Percentiles rank a stretch among this genome's conserved stretches.
Conservation (phyloP, 2,888 invertebrate genomes). For the Xestia c-nigrum region DNA sequence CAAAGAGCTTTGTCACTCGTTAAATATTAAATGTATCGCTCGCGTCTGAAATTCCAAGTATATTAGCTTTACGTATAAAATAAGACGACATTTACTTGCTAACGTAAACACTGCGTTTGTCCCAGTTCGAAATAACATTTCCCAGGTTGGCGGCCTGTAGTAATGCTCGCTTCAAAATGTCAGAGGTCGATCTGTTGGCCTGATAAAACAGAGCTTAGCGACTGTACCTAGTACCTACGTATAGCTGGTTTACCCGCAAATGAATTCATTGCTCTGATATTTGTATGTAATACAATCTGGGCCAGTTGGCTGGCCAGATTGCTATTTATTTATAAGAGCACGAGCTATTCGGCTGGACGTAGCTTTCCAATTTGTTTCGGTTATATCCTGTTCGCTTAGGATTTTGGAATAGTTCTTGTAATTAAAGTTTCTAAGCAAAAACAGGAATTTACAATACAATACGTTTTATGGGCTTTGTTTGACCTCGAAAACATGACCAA, state of each 20-base stretch:
- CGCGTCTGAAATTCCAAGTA: constrained; percentile 47
- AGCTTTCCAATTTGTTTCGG: constrained; percentile 49
- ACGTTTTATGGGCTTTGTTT: constrained; percentile 17
- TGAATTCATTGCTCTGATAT: constrained; percentile 59
- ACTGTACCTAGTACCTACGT: constrained; percentile 20
- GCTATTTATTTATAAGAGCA: constrained; percentile 53
- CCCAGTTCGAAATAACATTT: constrained; percentile 78
- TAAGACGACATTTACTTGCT: constrained; percentile 63
- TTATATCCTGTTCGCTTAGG: constrained; percentile 35
- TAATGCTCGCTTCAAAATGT: constrained; percentile 78
- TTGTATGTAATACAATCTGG: constrained; percentile 49
- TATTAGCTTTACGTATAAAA: constrained; percentile 54
- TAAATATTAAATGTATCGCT: constrained; percentile 55
- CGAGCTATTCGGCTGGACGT: constrained; percentile 39
- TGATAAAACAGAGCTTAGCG: constrained; percentile 72
- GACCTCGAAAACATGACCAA: constrained; percentile 1
- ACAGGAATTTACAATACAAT: constrained; percentile 26
- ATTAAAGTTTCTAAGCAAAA: constrained; percentile 27
- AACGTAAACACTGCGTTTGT: constrained; percentile 66
- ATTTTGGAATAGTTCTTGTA: constrained; percentile 41
- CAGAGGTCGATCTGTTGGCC: constrained; percentile 77
- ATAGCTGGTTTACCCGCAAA: constrained; percentile 48
- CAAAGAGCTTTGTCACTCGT: constrained; percentile 41
- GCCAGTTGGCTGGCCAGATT: constrained; percentile 35
- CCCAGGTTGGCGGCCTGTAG: constrained; percentile 77